A percentile compares a stretch with the other conserved stretches of the same genome.
phyloP scores from a whole-genome alignment of 2,113 vertebrate species.

The Epinephelus lanceolatus region DNA sequence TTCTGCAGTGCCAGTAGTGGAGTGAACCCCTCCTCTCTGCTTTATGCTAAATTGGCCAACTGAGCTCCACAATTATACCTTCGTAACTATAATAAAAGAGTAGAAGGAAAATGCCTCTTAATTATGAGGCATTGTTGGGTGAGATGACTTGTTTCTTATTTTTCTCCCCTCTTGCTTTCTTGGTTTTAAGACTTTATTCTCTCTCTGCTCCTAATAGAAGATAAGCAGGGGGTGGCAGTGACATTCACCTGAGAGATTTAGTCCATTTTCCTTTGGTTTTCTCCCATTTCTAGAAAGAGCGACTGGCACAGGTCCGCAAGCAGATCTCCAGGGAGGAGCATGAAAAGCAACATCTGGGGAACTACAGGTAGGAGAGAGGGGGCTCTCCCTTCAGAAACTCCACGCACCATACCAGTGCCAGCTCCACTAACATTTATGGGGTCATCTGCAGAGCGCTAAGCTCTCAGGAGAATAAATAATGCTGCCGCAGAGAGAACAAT shows the following conservation, averaged over 20 bases:
- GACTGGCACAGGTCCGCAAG: conserved; percentile 95
- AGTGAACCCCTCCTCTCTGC: conserved; percentile 55
- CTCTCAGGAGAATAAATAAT: conserved; percentile 62
- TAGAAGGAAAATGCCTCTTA: conserved; percentile 56
- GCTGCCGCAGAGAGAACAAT: conserved; percentile 34
- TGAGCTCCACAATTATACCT: conserved; percentile 73
- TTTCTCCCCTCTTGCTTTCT: neutral
- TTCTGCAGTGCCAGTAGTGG: conserved; percentile 37
- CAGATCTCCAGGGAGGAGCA: conserved; percentile 96
- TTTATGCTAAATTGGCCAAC: conserved; percentile 63
- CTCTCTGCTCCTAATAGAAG: neutral
- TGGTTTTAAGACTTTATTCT: conserved; percentile 38
- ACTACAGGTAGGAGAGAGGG: conserved; percentile 90
- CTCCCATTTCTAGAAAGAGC: conserved; percentile 91
- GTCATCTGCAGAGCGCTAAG: conserved; percentile 50
- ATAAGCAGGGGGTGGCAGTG: neutral
- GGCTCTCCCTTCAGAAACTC: conserved; percentile 19
- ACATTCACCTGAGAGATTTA: conserved; percentile 21
- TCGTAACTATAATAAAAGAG: conserved; percentile 65
- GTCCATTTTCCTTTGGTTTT: conserved; percentile 11
- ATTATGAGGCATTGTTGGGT: conserved; percentile 58
- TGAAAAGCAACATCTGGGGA: conserved; percentile 96
- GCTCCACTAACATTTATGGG: conserved; percentile 58
- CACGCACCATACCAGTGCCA: conserved; percentile 37
- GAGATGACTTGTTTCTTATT: neutral